Base-by-base conservation (phyloP, 2,797 vertebrate genomes). In the Pseudomugil gertrudae region DNA sequence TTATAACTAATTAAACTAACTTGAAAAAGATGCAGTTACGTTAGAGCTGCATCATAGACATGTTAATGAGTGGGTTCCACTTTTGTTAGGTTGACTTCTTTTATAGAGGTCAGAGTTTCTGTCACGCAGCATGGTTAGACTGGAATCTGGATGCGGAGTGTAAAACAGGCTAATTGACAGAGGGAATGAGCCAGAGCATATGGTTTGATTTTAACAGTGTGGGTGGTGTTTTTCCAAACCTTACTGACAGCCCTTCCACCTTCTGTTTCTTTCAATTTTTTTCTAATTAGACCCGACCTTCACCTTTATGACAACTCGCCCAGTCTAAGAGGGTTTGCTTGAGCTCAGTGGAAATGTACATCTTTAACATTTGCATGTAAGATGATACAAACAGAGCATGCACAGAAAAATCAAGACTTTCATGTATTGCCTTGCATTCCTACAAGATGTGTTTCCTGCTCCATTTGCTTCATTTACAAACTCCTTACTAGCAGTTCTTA, bases 191-290 rank as follows among this genome's bases (percentile, higher is more conserved):
- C 81, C 77, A 65, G 78, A 74, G 72, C 93, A 93, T 92, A 90
- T 94, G 93, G 92, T 92, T 93, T 93, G 86, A 86, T 89, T 94
- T 93, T 92, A 86, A 89, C 89, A 69, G 80, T 90, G 90, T 91
- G 90, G 90, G 91, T 93, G 92, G 92, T 91, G 91, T 89, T 90
- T 88, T 87, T 80, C 72, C 87, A 84, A 87, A 78, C 70, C 70
- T 84, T 78, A 81, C 85, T 86, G 89, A 92, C 89, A 91, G 79
- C 63, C 84, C 83, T 90, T 89, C 84, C 86, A 90, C 87, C 88
- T 90, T 91, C 90, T 80, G 82, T 86, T 93, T 91, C 85, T 84
- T 86, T 89, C 92, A 90, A 92, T 84, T 92, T 90, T n/a, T 73
- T 86, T 63, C 89, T 92, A 90, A 94, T 95, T 90, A 93, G 81